These are phyloP conservation scores for Andrena marginata DNA, from an alignment of 2,888 invertebrate genomes.

Conservation along the genomic window DNA sequence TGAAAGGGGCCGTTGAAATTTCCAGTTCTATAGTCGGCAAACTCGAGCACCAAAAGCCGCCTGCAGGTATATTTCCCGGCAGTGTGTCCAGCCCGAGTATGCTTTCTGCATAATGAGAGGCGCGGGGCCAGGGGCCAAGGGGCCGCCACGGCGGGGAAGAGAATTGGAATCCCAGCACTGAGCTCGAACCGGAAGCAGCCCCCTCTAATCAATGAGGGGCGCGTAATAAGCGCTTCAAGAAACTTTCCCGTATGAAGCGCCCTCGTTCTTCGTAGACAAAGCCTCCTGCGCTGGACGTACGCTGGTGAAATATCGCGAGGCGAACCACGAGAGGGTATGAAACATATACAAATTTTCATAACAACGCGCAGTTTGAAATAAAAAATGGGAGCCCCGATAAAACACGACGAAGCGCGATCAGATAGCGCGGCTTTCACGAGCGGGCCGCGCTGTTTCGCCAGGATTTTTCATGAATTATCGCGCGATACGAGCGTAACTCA, in stretches of 20 bases:
- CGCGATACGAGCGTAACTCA: constrained; percentile 16
- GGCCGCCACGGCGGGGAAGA: neutral
- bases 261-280: constrained; percentile 2
- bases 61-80: constrained; percentile 58
- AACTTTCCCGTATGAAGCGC: neutral
- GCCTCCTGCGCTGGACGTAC: neutral
- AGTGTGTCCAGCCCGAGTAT: constrained; percentile 58
- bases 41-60: constrained; percentile 62
- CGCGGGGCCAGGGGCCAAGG: neutral
- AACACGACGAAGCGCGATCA: neutral
- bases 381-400: neutral
- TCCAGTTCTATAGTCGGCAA: constrained; percentile 62
- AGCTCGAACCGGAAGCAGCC: constrained; percentile 15
- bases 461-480: constrained; percentile 29
- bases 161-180: constrained; percentile 45
- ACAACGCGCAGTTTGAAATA: neutral
- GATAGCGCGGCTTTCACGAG: neutral
- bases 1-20: constrained; percentile 70
- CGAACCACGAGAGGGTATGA: neutral
- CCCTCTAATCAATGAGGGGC: constrained; percentile 51
- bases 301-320: too few species aligned
- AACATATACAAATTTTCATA: neutral
- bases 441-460: neutral
- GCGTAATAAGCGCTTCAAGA: constrained; percentile 37
- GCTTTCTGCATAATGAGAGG: constrained; percentile 63